A percentile compares a stretch with the other conserved stretches of the same genome.
phyloP scores from a whole-genome alignment of 2,113 vertebrate species.

The Tragulus kanchil region DNA sequence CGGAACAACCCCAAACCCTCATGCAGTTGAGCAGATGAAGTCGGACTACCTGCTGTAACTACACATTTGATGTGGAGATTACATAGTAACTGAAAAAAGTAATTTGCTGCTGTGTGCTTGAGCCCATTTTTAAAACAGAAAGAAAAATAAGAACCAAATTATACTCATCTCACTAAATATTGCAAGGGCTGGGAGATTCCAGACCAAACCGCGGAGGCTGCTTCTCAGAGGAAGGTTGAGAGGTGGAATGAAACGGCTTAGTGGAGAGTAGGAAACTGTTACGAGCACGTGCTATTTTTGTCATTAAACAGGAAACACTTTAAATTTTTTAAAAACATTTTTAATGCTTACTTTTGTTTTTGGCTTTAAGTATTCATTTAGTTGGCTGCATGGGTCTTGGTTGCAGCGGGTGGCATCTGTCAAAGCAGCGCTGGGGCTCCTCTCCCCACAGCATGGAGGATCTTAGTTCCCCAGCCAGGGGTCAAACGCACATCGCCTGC shows the following conservation, averaged over 20 bases:
- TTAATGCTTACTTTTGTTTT: background rate
- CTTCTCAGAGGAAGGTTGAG: background rate
- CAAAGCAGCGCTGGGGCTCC: background rate
- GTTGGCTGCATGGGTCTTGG: background rate
- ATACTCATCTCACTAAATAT: fast-evolving
- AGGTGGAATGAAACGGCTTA: background rate
- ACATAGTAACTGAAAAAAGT: background rate
- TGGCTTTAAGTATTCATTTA: background rate
- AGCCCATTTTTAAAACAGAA: background rate
- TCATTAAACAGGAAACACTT: constrained; percentile 7
- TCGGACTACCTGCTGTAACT: fast-evolving
- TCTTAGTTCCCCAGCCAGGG: background rate
- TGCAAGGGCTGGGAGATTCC: background rate
- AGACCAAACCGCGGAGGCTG: background rate
- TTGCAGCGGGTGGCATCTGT: background rate
- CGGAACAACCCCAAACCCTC: background rate
- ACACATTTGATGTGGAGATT: background rate
- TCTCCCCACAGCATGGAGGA: background rate
- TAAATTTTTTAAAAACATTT: background rate
- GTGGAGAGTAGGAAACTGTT: background rate
- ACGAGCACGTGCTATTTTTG: background rate
- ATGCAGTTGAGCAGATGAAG: fast-evolving
- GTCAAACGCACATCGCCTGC: background rate
- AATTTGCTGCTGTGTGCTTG: background rate
- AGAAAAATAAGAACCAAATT: background rate